These are phyloP conservation scores for Amitus sp. DNA, from an alignment of 2,888 invertebrate species.

Conservation along the genomic window DNA sequence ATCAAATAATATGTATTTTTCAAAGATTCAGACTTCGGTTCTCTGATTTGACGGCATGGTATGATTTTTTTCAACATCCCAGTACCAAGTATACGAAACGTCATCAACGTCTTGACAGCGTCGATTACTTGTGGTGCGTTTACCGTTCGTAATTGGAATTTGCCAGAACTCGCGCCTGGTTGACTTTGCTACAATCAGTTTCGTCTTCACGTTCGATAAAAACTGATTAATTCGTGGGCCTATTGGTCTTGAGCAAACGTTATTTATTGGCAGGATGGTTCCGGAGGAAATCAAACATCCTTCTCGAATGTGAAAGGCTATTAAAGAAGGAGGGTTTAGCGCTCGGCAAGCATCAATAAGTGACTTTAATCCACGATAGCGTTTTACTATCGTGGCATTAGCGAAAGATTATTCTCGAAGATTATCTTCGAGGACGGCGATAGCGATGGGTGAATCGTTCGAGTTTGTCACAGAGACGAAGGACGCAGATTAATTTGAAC, in stretches of 20 bases:
- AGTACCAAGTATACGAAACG: too few relatives aligned
- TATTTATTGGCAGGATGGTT: constrained; percentile 21
- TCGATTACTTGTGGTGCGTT: too few relatives aligned
- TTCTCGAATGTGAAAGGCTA: constrained; percentile 20
- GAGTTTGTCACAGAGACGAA: constrained; percentile 27
- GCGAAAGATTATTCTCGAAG: constrained; percentile 36
- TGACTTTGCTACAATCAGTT: too few relatives aligned
- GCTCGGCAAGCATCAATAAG: constrained; percentile 41
- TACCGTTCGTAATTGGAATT: too few relatives aligned
- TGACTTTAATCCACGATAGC: constrained; percentile 41
- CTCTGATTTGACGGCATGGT: too few relatives aligned
- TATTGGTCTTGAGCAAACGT: neutral
- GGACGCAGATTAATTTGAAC: constrained; percentile 26
- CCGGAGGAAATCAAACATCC: constrained; percentile 35
- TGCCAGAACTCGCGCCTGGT: too few relatives aligned
- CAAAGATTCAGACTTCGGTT: too few relatives aligned
- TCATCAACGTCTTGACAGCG: too few relatives aligned
- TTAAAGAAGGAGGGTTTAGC: constrained; percentile 34
- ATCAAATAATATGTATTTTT: too few relatives aligned
- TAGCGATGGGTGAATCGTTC: constrained; percentile 22
- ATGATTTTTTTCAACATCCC: too few relatives aligned
- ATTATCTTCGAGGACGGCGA: constrained; percentile 28
- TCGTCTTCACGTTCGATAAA: too few relatives aligned
- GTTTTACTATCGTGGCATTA: constrained; percentile 42
- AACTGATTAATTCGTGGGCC: too few relatives aligned